These are phyloP conservation scores for Butorides virescens DNA, from an alignment of 2,113 vertebrate species.

Conservation along the genomic window DNA sequence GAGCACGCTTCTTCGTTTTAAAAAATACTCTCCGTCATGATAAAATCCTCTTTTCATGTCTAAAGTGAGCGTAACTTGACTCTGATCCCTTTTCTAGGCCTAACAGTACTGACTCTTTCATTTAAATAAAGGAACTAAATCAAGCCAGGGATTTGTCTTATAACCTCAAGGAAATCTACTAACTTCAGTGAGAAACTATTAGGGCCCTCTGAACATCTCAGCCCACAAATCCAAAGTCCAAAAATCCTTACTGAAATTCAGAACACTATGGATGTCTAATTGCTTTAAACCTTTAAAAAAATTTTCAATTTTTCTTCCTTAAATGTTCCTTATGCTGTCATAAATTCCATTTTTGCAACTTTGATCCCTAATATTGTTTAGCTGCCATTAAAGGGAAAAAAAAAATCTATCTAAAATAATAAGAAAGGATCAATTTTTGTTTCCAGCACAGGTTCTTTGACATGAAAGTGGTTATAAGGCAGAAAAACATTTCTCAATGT, in stretches of 20 bases:
- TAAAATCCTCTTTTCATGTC: conserved; percentile 16
- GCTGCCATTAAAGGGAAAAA: background rate
- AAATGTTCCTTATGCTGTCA: background rate
- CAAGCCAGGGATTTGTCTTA: background rate
- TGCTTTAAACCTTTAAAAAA: background rate
- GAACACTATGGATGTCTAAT: background rate
- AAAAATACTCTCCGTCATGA: background rate
- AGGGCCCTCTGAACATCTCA: background rate
- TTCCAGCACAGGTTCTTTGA: background rate
- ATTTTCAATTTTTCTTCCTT: background rate
- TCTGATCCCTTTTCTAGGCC: conserved; percentile 22
- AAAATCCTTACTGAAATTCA: background rate
- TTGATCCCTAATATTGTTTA: background rate
- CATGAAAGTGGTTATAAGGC: background rate
- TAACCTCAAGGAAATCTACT: background rate
- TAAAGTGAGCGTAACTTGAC: conserved; percentile 1
- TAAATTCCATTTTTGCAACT: background rate
- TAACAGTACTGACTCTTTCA: background rate
- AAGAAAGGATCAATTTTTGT: background rate
- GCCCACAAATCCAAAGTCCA: background rate
- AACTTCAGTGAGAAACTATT: background rate
- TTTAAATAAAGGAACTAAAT: conserved; percentile 17
- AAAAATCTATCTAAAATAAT: background rate
- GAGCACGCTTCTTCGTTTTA: background rate
- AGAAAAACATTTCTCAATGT: background rate